Evolutionary conservation across 2,888 invertebrate species (phyloP), one percentile per base, ranked within the genome.

Genomic region (Tanypteryx hageni): DNA sequence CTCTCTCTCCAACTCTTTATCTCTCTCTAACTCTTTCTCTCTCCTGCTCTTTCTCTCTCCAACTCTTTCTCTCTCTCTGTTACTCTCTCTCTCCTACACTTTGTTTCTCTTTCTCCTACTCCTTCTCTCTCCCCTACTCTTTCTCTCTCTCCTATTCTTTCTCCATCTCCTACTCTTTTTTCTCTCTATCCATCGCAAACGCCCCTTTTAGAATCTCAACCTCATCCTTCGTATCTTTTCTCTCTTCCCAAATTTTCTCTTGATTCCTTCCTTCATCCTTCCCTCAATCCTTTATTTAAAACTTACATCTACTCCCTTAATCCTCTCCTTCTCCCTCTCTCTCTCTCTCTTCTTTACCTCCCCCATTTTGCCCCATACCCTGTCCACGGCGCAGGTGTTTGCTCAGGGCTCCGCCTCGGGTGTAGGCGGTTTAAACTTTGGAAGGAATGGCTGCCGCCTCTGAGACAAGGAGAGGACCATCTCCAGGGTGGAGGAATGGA

Each of bases 321-420:
- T 44, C 64, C 76, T 76, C 76, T 76, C 76, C 16, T 76, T 14
- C n/a, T 27, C 81, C 81, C 8, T 31, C 27, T 11, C 81, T 4
- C 81, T 10, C 81, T 11, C 64, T 4, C 76, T 13, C 27, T 27
- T 22, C 76, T 76, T 27, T 22, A 76, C 27, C 76, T 76, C 76
- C 76, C 22, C 76, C 76, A 18, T 22, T 68, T 22, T 18, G n/a
- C 68, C 22, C 7, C 22, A 7, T 22, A 68, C 68, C n/a, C 1
- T 68, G n/a, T 68, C 68, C 68, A 13, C 1, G 76, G 27, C 27
- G 76, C 76, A 76, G 76, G 76, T 76, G 76, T 76, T 76, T 76
- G 76, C 76, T 76, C 76, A 76, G 76, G 76, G 76, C 76, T 13
- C 76, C 76, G 76, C 76, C 76, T 76, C 5, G 27, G 76, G 76